A percentile compares a stretch with the other conserved stretches of the same genome.
Conservation (phyloP, 1,140 invertebrate species). For the Agraylea sexmaculata region DNA sequence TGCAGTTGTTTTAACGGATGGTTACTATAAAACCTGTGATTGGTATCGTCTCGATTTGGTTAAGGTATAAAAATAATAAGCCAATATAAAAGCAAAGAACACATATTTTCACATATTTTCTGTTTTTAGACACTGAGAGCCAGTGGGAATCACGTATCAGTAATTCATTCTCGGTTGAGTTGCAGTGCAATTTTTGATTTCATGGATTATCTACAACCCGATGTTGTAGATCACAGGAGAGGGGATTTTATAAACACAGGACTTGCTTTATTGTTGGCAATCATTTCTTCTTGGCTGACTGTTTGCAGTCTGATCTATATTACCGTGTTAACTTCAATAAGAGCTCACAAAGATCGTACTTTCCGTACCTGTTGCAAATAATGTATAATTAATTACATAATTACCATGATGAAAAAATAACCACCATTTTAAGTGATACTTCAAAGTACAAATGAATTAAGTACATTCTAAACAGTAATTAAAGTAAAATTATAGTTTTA, state of each 20-base stretch:
- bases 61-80: conserved; percentile 26
- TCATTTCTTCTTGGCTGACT: conserved; percentile 46
- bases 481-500: neutral
- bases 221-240: conserved; percentile 42
- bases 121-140: conserved; percentile 39
- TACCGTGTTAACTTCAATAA: conserved; percentile 38
- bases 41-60: conserved; percentile 49
- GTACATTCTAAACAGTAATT: neutral
- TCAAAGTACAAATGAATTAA: neutral
- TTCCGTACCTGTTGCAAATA: conserved; percentile 37
- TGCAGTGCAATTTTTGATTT: conserved; percentile 59
- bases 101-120: neutral
- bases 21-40: conserved; percentile 53
- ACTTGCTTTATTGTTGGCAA: conserved; percentile 44
- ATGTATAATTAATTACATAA: conserved; percentile 19
- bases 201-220: conserved; percentile 58
- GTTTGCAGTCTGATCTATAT: conserved; percentile 42
- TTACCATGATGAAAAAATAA: neutral
- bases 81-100: neutral
- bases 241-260: conserved; percentile 51
- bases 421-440: neutral
- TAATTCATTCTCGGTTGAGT: conserved; percentile 48
- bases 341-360: conserved; percentile 37
- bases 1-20: conserved; percentile 49
- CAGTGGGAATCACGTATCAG: conserved; percentile 43